phyloP scores from a whole-genome alignment of 2,888 invertebrate species.

The Pardosa pseudoannulata region DNA sequence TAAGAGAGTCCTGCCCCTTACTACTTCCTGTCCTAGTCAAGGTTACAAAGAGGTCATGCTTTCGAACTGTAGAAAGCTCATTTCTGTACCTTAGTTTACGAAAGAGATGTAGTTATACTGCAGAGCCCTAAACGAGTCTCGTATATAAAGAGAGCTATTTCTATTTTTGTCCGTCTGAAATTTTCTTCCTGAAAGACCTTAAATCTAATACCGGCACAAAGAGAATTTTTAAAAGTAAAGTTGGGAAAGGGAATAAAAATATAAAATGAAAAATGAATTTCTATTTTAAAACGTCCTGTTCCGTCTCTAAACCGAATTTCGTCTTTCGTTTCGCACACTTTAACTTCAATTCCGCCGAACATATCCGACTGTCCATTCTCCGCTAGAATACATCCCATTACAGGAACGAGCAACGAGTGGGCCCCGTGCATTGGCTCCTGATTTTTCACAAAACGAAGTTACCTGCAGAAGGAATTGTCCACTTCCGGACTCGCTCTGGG shows the following conservation, averaged over 20 bases:
- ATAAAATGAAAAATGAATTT: neutral
- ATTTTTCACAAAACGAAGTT: constrained; percentile 53
- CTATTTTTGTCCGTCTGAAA: too few relatives aligned
- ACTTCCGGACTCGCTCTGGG: constrained; percentile 37
- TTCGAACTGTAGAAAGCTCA: too few relatives aligned
- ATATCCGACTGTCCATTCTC: neutral
- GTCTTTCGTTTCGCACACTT: neutral
- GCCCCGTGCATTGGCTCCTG: neutral
- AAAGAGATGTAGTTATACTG: too few relatives aligned
- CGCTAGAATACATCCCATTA: neutral
- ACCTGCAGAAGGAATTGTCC: constrained; percentile 43
- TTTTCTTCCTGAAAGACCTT: too few relatives aligned
- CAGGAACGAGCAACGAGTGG: neutral
- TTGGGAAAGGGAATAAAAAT: too few relatives aligned
- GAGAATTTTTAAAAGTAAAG: neutral
- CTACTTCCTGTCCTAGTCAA: too few relatives aligned
- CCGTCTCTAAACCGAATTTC: neutral
- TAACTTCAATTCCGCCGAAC: neutral
- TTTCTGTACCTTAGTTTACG: too few relatives aligned
- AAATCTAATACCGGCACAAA: neutral
- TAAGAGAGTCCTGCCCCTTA: too few relatives aligned
- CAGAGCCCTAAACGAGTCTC: too few relatives aligned
- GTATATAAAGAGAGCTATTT: too few relatives aligned
- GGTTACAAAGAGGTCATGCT: too few relatives aligned
- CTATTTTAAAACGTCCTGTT: neutral